Percentiles rank a stretch among this genome's conserved stretches.
phyloP scores from a whole-genome alignment of 2,797 vertebrate genomes.

The Coccyzus lansbergi region DNA sequence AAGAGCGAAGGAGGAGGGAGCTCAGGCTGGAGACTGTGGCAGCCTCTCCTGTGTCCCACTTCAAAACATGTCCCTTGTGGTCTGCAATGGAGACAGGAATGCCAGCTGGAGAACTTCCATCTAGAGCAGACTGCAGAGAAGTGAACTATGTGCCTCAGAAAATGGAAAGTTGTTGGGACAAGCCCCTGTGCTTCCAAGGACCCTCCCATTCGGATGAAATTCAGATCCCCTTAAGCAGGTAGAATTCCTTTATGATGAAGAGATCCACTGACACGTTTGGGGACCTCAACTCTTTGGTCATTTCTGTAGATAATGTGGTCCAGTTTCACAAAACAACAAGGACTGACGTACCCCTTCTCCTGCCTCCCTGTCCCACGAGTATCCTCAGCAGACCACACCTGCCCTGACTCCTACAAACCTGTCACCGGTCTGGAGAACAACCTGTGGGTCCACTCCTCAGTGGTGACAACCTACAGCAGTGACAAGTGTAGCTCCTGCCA shows the following conservation, averaged over 20 bases:
- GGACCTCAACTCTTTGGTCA: fast-evolving
- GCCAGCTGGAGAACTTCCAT: fast-evolving
- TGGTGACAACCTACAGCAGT: neutral
- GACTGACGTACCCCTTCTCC: fast-evolving
- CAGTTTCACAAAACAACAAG: too few species aligned
- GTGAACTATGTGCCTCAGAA: neutral
- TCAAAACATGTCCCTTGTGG: neutral
- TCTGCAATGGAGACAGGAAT: neutral
- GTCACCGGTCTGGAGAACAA: neutral
- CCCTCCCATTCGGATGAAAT: neutral
- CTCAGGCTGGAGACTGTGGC: neutral
- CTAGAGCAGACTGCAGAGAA: neutral
- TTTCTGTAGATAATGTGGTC: neutral
- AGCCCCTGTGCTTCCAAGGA: neutral
- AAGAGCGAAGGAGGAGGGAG: neutral
- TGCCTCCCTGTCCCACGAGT: neutral
- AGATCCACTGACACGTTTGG: neutral
- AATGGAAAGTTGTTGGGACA: neutral
- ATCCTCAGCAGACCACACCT: neutral
- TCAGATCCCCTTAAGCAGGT: neutral
- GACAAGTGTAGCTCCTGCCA: neutral
- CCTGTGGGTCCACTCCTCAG: neutral
- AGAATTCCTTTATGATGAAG: neutral
- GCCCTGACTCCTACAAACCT: neutral
- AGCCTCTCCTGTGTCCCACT: neutral